These are phyloP conservation scores for Alethe castanea DNA, from an alignment of 2,113 vertebrate genomes.

Conservation along the genomic window DNA sequence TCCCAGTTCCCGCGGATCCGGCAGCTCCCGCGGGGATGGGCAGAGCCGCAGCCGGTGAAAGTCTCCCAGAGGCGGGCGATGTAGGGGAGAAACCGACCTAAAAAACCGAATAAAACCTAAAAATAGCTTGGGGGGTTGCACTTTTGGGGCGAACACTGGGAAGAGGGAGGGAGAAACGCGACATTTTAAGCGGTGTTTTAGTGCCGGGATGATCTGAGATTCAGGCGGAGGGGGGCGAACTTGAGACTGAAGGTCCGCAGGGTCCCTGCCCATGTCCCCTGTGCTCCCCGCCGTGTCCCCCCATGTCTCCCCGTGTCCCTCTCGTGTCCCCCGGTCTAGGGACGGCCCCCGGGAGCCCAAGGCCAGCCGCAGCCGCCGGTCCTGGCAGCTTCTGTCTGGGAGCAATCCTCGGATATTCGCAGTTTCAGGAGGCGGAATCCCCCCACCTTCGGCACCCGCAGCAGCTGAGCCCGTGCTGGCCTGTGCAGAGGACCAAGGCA, in stretches of 20 bases:
- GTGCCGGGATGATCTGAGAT: neutral
- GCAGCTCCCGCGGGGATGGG: no score
- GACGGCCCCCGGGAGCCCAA: neutral
- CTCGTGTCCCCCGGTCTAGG: neutral
- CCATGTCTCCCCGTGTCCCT: neutral
- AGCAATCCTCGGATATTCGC: neutral
- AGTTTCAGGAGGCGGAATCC: neutral
- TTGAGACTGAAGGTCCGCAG: neutral
- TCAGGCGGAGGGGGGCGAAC: no score
- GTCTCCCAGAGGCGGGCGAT: accelerated
- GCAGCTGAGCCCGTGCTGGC: neutral
- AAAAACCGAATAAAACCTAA: neutral
- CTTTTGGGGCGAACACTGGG: neutral
- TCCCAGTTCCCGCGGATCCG: neutral
- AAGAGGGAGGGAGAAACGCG: neutral
- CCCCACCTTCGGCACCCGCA: neutral
- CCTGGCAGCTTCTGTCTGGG: neutral
- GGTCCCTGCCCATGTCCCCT: neutral
- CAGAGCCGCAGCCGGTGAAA: neutral
- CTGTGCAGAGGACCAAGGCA: neutral
- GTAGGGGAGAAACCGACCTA: neutral
- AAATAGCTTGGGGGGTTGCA: neutral
- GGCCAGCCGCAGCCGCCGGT: neutral
- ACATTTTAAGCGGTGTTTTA: neutral
- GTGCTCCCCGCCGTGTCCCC: neutral